phyloP scores from a whole-genome alignment of 2,888 invertebrate genomes.

The Catocala sponsa region DNA sequence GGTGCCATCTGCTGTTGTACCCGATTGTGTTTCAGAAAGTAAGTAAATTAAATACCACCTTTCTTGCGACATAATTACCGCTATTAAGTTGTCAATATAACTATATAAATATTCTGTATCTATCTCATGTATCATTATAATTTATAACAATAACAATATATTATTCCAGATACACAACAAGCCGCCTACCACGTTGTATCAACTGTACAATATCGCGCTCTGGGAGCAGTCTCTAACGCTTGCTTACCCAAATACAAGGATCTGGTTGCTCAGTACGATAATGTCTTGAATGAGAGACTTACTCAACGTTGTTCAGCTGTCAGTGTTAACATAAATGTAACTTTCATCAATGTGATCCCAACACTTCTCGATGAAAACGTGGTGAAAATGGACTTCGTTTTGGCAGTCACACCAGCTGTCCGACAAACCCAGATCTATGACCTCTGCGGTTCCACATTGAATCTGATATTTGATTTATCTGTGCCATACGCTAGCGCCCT shows the following conservation, averaged over 20 bases:
- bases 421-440: conserved; percentile 97
- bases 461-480: conserved; percentile 97
- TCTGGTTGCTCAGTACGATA: conserved; percentile 93
- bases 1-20: conserved; percentile 96
- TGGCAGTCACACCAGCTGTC: conserved; percentile 95
- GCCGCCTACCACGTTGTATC: conserved; percentile 97
- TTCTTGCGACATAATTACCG: neutral
- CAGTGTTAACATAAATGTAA: conserved; percentile 97
- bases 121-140: neutral
- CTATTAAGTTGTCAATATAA: no score
- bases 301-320: conserved; percentile 98
- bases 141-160: neutral
- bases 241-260: conserved; percentile 96
- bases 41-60: conserved; percentile 57
- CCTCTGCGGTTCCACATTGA: conserved; percentile 97
- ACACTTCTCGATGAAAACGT: conserved; percentile 94
- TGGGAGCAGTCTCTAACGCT: conserved; percentile 95
- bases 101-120: neutral
- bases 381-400: conserved; percentile 95
- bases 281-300: conserved; percentile 93
- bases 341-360: conserved; percentile 95
- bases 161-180: conserved; percentile 93
- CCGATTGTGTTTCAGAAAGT: conserved; percentile 98
- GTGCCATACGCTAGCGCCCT: conserved; percentile 97
- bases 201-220: conserved; percentile 95